phyloP scores from a whole-genome alignment of 1,140 invertebrate species.

The Antheraea mylitta region DNA sequence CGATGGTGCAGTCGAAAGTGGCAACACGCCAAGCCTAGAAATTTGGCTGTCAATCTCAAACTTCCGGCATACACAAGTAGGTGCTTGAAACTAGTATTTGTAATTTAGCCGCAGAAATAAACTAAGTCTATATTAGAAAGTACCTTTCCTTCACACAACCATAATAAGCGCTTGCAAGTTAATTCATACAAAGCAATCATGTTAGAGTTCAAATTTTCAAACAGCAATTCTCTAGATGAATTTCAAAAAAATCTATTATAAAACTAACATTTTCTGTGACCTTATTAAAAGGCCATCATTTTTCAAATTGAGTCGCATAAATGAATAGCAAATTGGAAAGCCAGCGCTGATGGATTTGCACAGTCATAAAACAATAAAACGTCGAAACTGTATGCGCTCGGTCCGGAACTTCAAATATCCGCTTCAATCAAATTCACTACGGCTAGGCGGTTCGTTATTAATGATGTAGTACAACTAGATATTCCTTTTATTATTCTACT shows the following conservation, averaged over 20 bases:
- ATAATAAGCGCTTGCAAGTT: too few relatives aligned
- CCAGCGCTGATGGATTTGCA: neutral
- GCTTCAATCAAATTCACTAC: constrained; percentile 4
- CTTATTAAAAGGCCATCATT: neutral
- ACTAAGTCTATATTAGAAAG: too few relatives aligned
- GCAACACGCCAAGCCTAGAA: neutral
- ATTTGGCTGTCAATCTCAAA: neutral
- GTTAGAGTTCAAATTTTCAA: too few relatives aligned
- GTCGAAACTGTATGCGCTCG: neutral
- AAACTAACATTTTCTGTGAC: too few relatives aligned
- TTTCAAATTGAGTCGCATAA: neutral
- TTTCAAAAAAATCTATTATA: too few relatives aligned
- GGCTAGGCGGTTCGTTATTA: neutral
- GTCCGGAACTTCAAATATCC: neutral
- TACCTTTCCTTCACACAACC: too few relatives aligned
- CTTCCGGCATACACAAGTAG: too few relatives aligned
- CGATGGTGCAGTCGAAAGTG: neutral
- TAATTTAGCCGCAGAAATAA: too few relatives aligned
- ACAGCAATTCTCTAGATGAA: too few relatives aligned
- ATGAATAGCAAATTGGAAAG: neutral
- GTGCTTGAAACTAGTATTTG: too few relatives aligned
- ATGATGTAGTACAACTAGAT: neutral
- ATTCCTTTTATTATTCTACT: neutral
- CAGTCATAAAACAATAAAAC: constrained; percentile 1
- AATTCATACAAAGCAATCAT: too few relatives aligned